Evolutionary conservation across 2,797 vertebrate genomes (phyloP), one percentile per base, ranked within the genome.

Genomic region (Peromyscus eremicus): DNA sequence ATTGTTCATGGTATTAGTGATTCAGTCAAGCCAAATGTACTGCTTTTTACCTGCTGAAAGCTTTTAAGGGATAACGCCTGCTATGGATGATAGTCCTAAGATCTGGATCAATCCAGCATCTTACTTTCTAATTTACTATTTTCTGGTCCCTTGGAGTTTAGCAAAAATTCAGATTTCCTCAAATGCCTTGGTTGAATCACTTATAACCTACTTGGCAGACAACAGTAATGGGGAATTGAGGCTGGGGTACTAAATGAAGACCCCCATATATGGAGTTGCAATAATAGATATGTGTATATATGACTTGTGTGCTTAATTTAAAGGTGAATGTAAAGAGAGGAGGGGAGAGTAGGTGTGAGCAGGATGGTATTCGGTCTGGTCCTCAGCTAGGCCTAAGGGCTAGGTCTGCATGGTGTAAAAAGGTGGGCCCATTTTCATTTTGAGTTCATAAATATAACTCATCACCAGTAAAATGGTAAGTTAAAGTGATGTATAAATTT

Each of bases 1-100:
- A 95, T 81, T 95, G 71, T 95, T 96, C 34, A 70, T 73, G 89
- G 71, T 96, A 87, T 95, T 87, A 89, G 92, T 77, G 93, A 96
- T 95, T 97, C 76, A 62, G 55, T 94, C 75, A 73, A 84, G 16
- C 10, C 81, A 87, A 96, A 82, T 90, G n/a, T 62, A 34, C 55
- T 37, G 87, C 37, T 84, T 95, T 92, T 71, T 89, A 89, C 60
- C 57, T 95, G 91, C 92, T 62, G 87, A 62, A 95, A 88, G 60
- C 80, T 96, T 95, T 95, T 62, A 91, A 43, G 13, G 34, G 17
- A 91, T 66, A 94, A 68, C 40, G 52, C 6, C 17, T 79, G 62
- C n/a, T 66, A 84, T 40, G n/a, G 79, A 21, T 85, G 29, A 85
- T 27, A 62, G 40, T 95, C 14, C 70, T n/a, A 91, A 94, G 6